Percentiles rank a stretch among this genome's conserved stretches.
Evolutionary conservation across 2,797 vertebrate genomes (phyloP).

Genomic region (Cossypha dichroa): DNA sequence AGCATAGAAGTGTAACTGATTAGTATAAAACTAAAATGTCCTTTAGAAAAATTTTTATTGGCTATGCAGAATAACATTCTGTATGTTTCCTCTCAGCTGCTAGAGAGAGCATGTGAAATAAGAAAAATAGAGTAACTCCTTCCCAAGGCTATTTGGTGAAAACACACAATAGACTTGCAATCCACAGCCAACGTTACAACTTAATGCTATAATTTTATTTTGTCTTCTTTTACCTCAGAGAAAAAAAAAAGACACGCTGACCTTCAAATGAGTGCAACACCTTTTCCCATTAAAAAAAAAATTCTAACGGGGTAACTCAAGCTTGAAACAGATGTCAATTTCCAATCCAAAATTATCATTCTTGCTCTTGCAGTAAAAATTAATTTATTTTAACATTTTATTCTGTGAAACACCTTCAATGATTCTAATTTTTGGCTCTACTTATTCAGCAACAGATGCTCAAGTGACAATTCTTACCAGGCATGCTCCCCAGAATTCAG

Average conservation of each 20-base stretch:
- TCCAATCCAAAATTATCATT: background rate
- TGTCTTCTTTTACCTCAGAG: background rate
- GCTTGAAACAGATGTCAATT: background rate
- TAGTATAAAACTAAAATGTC: background rate
- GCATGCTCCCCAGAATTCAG: background rate
- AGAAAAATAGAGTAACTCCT: background rate
- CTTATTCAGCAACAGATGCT: background rate
- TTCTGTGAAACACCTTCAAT: fast-evolving
- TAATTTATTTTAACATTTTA: background rate
- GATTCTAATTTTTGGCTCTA: background rate
- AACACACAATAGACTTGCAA: background rate
- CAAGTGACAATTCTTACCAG: background rate
- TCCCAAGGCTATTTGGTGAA: background rate
- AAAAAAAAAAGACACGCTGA: fast-evolving
- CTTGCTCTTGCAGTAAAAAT: background rate
- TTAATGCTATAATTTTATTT: background rate
- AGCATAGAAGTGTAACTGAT: background rate
- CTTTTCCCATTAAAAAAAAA: background rate
- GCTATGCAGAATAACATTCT: background rate
- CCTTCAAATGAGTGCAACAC: background rate
- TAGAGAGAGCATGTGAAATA: fast-evolving
- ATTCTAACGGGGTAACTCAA: background rate
- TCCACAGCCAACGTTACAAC: background rate
- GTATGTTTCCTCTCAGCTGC: background rate
- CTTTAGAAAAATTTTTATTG: background rate